These are phyloP conservation scores for Drosophila anceps DNA, from an alignment of 2,888 invertebrate species.

Conservation along the genomic window DNA sequence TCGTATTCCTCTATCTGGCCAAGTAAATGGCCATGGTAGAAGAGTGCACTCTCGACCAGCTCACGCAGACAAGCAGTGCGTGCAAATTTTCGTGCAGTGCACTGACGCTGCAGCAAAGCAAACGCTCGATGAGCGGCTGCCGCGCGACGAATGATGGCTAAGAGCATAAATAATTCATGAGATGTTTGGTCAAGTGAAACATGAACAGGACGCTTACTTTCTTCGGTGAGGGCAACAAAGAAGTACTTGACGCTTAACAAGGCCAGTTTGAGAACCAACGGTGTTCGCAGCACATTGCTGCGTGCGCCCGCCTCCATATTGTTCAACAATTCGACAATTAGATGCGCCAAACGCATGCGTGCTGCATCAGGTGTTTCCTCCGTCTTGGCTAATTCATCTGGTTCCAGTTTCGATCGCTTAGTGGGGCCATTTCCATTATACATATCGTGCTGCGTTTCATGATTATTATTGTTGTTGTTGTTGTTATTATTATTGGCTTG, in stretches of 20 bases:
- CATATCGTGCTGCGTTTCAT: slow-evolving; percentile 35
- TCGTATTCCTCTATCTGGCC: slow-evolving; percentile 88
- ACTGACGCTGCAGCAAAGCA: slow-evolving; percentile 88
- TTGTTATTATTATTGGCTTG: slow-evolving; percentile 61
- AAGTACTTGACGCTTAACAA: slow-evolving; percentile 91
- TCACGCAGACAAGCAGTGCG: slow-evolving; percentile 90
- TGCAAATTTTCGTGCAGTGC: slow-evolving; percentile 88
- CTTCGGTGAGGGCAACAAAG: slow-evolving; percentile 90
- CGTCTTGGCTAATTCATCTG: slow-evolving; percentile 17
- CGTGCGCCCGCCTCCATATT: slow-evolving; percentile 88
- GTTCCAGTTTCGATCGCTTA: slow-evolving; percentile 57
- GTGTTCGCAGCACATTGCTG: slow-evolving; percentile 87
- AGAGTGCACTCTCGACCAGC: slow-evolving; percentile 90
- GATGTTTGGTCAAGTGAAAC: neutral
- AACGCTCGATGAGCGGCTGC: slow-evolving; percentile 89
- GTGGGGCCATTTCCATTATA: slow-evolving; percentile 36
- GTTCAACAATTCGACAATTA: slow-evolving; percentile 88
- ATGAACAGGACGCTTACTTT: slow-evolving; percentile 85
- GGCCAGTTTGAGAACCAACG: slow-evolving; percentile 88
- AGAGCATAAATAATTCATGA: neutral
- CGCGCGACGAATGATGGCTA: slow-evolving; percentile 88
- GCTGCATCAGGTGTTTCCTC: slow-evolving; percentile 55
- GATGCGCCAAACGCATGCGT: slow-evolving; percentile 84
- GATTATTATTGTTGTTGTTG: slow-evolving; percentile 55
- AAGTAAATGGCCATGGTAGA: slow-evolving; percentile 89